Percentiles rank a stretch among this genome's conserved stretches.
phyloP scores from a whole-genome alignment of 2,888 invertebrate genomes.

The Papilio elwesi region DNA sequence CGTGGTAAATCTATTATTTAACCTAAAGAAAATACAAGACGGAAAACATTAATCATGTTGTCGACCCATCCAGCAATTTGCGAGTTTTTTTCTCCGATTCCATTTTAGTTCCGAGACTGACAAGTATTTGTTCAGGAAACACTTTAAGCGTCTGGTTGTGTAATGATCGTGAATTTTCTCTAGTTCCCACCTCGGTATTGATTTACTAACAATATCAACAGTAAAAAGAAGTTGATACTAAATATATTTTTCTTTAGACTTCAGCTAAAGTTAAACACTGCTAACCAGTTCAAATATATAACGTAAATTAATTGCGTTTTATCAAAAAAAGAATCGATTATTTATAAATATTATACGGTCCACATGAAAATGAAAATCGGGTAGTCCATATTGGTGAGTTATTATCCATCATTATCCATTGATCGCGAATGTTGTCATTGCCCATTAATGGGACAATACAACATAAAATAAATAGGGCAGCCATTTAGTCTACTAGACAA shows the following conservation, averaged over 20 bases:
- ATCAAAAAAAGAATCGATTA: too few relatives aligned
- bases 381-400: background rate
- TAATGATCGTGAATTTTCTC: slow-evolving; percentile 32
- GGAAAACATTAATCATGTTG: slow-evolving; percentile 36
- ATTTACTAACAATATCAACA: slow-evolving; percentile 4
- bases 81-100: slow-evolving; percentile 30
- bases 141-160: slow-evolving; percentile 28
- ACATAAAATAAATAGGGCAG: slow-evolving; percentile 9
- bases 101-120: slow-evolving; percentile 36
- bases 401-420: slow-evolving; percentile 1
- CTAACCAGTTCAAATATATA: too few relatives aligned
- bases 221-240: background rate
- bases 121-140: slow-evolving; percentile 40
- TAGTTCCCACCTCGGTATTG: slow-evolving; percentile 9
- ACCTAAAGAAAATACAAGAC: slow-evolving; percentile 21
- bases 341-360: too few relatives aligned
- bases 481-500: slow-evolving; percentile 23
- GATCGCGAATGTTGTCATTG: background rate
- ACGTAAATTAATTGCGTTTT: too few relatives aligned
- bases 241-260: too few relatives aligned
- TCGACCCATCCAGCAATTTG: slow-evolving; percentile 37
- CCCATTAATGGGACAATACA: slow-evolving; percentile 5
- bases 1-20: slow-evolving; percentile 8
- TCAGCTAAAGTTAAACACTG: too few relatives aligned
- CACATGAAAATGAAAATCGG: too few relatives aligned